Evolutionary conservation across 2,113 vertebrate species (phyloP).

Genomic region (rabbit (Oryctolagus cuniculus)): mOryCun1.1 NC_091449.1:56563001-56563500

Average conservation of each 20-base stretch:
- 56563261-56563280: background rate
- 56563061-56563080: conserved; percentile 67
- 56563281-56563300: background rate
- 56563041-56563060: conserved; percentile 54
- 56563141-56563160: conserved; percentile 98
- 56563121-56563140: conserved; percentile 98
- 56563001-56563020: background rate
- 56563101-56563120: conserved; percentile 97
- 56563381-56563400: background rate
- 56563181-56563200: conserved; percentile 96
- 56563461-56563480: background rate
- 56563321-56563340: too few relatives aligned
- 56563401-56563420: background rate
- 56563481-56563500: background rate
- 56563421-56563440: accelerated
- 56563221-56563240: conserved; percentile 95
- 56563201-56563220: conserved; percentile 96
- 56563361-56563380: background rate
- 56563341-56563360: background rate
- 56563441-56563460: background rate
- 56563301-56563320: background rate
- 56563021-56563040: background rate
- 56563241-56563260: conserved; percentile 90
- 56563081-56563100: conserved; percentile 96
- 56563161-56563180: conserved; percentile 98